Base-by-base conservation (phyloP, 2,888 invertebrate species). In the Allophyes oxyacanthae region DNA sequence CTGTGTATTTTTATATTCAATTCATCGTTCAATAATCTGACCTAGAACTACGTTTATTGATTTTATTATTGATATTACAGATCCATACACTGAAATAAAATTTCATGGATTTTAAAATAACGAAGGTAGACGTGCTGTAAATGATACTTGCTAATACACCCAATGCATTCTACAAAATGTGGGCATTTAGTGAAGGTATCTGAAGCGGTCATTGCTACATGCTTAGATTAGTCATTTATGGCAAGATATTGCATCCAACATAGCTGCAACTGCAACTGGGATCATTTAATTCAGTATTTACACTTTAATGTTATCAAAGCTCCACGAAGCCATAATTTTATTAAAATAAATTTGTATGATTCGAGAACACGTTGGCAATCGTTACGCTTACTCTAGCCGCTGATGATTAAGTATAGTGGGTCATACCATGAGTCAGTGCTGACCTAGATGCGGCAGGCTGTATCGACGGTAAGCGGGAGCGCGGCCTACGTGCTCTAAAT, bases 401-500 rank as follows among this genome's bases (percentile, higher is more conserved):
- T 81, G 87, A 90, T 89, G 90, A 91, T 89, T 88, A 88, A 88
- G 85, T 84, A 70, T 77, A 82, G 85, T 84, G 77, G 85, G 86
- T 84, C 83, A 82, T 78, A 78, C 81, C 81, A 84, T 88, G 90
- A 91, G 88, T 91, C 90, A 88, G 88, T 87, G 84, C 67, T 91
- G 91, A 91, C 91, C 92, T 80, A 91, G 87, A 88, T 92, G 88
- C 77, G 82, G 86, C 82, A 88, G 89, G 90, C 88, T 86, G 84
- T 87, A 86, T 86, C 86, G 87, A 79, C 83, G 84, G 84, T 81
- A 65, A 81, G 81, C 83, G 83, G 84, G 86, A 86, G 82, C 75
- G 63, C 78, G 84, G 84, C 87, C 88, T 87, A 85, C 87, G 85
- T 91, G 92, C 87, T 91, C 93, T 84, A 91, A 92, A 92, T 92